phyloP scores from a whole-genome alignment of 2,888 invertebrate species.

The Noctua janthina region DNA sequence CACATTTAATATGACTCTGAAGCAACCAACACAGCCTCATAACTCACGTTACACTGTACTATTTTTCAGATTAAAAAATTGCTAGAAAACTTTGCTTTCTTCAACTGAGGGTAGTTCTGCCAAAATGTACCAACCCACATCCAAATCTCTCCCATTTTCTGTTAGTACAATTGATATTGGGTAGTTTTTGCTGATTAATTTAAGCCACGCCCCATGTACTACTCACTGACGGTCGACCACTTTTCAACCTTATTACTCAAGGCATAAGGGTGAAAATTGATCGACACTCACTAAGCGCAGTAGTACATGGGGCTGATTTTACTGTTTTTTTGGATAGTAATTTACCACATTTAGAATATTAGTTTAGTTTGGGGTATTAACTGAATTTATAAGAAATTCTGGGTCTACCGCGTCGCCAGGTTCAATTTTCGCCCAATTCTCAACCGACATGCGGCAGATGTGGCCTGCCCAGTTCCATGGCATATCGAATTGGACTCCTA shows the following conservation, averaged over 20 bases:
- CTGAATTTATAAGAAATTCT: not conserved
- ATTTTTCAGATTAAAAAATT: not conserved
- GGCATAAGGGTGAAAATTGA: too few relatives aligned
- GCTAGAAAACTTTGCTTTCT: not conserved
- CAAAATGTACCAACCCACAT: slow-evolving; percentile 6
- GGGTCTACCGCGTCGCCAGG: not conserved
- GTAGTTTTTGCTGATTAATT: not conserved
- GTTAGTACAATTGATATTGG: not conserved
- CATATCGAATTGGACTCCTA: too few relatives aligned
- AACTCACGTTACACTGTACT: not conserved
- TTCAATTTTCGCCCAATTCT: not conserved
- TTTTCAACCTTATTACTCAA: too few relatives aligned
- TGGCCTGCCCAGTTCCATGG: too few relatives aligned
- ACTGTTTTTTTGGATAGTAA: not conserved
- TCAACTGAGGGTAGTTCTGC: not conserved
- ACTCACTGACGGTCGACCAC: too few relatives aligned
- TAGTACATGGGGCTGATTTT: too few relatives aligned
- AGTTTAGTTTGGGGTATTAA: not conserved
- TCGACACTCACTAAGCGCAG: too few relatives aligned
- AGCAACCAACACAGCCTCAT: not conserved
- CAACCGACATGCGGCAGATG: too few relatives aligned
- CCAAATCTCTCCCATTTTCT: not conserved
- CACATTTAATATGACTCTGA: not conserved
- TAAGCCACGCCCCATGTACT: too few relatives aligned
- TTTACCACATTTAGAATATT: not conserved